These are phyloP conservation scores for Agonum fuliginosum DNA, from an alignment of 2,888 invertebrate species.

Conservation along the genomic window DNA sequence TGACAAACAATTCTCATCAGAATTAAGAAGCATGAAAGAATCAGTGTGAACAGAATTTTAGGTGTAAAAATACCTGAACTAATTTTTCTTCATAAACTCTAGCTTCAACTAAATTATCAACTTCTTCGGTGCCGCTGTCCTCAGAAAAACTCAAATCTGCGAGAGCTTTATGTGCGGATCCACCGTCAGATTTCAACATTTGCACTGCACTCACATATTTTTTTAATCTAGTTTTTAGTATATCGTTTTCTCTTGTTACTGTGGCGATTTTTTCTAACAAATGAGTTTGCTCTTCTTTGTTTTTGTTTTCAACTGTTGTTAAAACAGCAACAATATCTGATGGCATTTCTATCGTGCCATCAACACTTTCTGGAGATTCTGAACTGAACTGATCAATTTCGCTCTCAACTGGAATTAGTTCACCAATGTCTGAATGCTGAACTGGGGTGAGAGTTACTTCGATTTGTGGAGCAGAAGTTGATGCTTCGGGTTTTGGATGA, in stretches of 20 bases:
- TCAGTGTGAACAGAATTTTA: no score
- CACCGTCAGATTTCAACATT: slow-evolving; percentile 80
- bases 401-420: slow-evolving; percentile 73
- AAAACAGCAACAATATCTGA: slow-evolving; percentile 70
- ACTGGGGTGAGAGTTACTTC: slow-evolving; percentile 73
- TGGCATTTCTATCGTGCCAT: slow-evolving; percentile 69
- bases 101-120: slow-evolving; percentile 80
- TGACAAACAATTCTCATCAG: no score
- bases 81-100: slow-evolving; percentile 89
- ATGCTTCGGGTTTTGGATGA: no score
- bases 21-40: no score
- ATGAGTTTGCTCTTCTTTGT: slow-evolving; percentile 68
- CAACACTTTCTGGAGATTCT: slow-evolving; percentile 67
- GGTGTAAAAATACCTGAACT: slow-evolving; percentile 83
- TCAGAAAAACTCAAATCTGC: slow-evolving; percentile 67
- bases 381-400: slow-evolving; percentile 66
- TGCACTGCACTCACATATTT: slow-evolving; percentile 93
- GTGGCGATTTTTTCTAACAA: slow-evolving; percentile 68
- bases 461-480: slow-evolving; percentile 51
- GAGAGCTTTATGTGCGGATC: slow-evolving; percentile 69
- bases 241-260: slow-evolving; percentile 84
- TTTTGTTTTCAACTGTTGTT: slow-evolving; percentile 69
- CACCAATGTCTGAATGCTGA: slow-evolving; percentile 72
- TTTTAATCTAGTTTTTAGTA: slow-evolving; percentile 87
- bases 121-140: slow-evolving; percentile 69